phyloP scores from a whole-genome alignment of 1,140 invertebrate species.

The Drosophila pectinifera region DNA sequence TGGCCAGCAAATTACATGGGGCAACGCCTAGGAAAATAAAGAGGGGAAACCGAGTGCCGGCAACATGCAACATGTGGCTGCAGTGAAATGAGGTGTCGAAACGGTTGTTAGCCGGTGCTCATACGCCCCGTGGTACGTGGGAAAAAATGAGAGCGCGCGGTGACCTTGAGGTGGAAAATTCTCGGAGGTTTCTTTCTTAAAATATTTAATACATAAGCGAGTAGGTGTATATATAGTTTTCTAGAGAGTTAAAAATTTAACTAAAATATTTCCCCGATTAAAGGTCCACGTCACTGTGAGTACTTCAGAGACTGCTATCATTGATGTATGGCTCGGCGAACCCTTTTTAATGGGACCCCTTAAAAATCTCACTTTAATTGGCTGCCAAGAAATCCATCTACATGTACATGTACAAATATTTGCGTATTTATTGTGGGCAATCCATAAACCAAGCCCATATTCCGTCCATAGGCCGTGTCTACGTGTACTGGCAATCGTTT shows the following conservation, averaged over 20 bases:
- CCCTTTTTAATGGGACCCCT: conserved; percentile 57
- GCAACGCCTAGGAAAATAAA: conserved; percentile 70
- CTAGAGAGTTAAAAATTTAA: too few relatives aligned
- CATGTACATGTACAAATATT: conserved; percentile 47
- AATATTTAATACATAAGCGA: too few relatives aligned
- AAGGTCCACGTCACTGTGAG: too few relatives aligned
- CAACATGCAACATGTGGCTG: conserved; percentile 60
- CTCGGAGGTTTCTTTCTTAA: too few relatives aligned
- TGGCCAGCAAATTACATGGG: conserved; percentile 78
- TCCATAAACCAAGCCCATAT: conserved; percentile 68
- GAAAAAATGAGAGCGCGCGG: conserved; percentile 16
- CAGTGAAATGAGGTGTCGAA: conserved; percentile 78
- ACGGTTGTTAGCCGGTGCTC: conserved; percentile 61
- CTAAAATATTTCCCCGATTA: too few relatives aligned
- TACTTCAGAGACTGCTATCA: neutral
- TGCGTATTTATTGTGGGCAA: conserved; percentile 58
- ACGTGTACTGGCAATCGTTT: conserved; percentile 77
- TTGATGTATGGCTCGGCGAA: conserved; percentile 5
- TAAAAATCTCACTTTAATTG: conserved; percentile 69
- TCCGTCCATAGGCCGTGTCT: conserved; percentile 59
- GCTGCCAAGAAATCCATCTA: conserved; percentile 49
- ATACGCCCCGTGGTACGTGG: conserved; percentile 68
- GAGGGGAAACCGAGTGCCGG: conserved; percentile 10
- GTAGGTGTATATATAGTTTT: too few relatives aligned
- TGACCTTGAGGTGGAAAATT: conserved; percentile 28